Conservation (phyloP, 2,888 invertebrate genomes). For the Hymenopus coronatus region DNA sequence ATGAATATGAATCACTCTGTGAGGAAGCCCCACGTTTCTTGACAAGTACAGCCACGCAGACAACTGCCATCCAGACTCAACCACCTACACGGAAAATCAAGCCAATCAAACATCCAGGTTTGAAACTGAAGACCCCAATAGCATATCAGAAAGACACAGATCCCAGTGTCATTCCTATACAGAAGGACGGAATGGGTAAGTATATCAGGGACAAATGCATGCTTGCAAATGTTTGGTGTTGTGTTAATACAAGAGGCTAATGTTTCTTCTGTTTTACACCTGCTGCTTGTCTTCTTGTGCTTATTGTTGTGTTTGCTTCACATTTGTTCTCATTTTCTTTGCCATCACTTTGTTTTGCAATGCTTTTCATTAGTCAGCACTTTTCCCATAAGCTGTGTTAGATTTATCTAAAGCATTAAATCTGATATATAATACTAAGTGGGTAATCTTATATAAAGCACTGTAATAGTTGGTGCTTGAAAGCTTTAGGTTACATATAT, state of each 20-base stretch:
- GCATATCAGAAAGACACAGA: slow-evolving; percentile 77
- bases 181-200: slow-evolving; percentile 87
- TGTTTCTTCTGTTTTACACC: not conserved
- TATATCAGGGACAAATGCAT: not conserved
- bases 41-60: slow-evolving; percentile 56
- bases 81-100: slow-evolving; percentile 60
- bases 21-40: slow-evolving; percentile 42
- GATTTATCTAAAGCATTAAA: not conserved
- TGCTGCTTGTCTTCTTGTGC: not conserved
- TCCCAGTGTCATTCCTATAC: slow-evolving; percentile 81
- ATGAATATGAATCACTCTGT: slow-evolving; percentile 33
- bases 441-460: not conserved
- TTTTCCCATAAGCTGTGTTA: not conserved
- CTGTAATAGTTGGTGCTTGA: not conserved
- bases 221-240: not conserved
- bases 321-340: not conserved
- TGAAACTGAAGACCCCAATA: slow-evolving; percentile 73
- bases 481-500: not conserved
- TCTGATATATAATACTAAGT: not conserved
- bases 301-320: not conserved
- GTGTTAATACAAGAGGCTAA: not conserved
- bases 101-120: slow-evolving; percentile 69
- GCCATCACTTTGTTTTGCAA: not conserved
- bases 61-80: slow-evolving; percentile 46
- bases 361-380: not conserved